phyloP scores from a whole-genome alignment of 2,113 vertebrate species.

The Sylvicapra grimmia region DNA sequence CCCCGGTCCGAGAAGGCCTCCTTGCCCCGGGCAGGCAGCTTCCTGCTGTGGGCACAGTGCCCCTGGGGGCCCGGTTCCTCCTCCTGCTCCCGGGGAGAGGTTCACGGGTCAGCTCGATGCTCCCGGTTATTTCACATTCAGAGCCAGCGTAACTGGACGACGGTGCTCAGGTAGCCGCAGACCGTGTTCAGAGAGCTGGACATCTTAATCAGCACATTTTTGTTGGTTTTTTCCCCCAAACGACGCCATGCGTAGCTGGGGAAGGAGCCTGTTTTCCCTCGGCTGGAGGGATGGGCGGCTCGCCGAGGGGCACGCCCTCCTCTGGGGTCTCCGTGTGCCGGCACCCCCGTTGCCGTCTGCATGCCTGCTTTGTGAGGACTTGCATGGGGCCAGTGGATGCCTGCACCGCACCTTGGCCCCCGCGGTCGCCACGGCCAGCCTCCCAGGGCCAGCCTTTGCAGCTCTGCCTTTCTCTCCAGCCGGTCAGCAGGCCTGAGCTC shows the following conservation, averaged over 20 bases:
- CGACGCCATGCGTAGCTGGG: rapidly evolving
- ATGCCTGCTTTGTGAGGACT: neutral
- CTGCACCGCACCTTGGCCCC: rapidly evolving
- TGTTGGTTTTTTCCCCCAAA: too few relatives aligned
- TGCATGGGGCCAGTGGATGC: rapidly evolving
- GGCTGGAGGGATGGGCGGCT: rapidly evolving
- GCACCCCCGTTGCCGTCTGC: rapidly evolving
- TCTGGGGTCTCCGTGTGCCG: rapidly evolving
- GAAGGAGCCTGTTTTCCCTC: too few relatives aligned
- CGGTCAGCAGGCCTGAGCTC: neutral
- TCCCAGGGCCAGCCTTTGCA: neutral
- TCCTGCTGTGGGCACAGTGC: neutral
- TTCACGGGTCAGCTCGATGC: rapidly evolving
- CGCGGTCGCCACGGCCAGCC: rapidly evolving
- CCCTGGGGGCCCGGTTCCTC: neutral
- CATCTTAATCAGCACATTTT: neutral
- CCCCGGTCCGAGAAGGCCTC: too few relatives aligned
- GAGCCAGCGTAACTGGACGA: rapidly evolving
- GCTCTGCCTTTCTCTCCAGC: neutral
- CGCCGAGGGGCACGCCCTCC: neutral
- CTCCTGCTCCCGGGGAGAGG: neutral
- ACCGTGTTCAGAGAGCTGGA: too few relatives aligned
- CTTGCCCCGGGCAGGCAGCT: neutral
- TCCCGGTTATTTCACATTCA: rapidly evolving
- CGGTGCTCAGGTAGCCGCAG: neutral